Conservation (phyloP, 1,140 invertebrate genomes). For the Drosophila obscura region DNA sequence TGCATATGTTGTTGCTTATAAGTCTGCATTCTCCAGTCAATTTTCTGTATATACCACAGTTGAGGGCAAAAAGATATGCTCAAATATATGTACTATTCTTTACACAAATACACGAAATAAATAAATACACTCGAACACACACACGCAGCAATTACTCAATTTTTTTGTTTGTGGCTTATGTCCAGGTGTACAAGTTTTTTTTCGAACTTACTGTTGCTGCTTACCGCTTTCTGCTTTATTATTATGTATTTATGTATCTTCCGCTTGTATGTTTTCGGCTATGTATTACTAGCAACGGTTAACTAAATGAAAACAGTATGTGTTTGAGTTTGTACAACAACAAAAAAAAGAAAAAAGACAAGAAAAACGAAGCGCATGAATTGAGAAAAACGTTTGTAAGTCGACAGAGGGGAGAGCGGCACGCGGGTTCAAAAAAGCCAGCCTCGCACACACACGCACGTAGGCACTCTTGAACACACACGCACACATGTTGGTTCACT, state of each 20-base stretch:
- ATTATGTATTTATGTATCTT: neutral
- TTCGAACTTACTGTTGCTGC: slow-evolving; percentile 28
- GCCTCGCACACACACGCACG: slow-evolving; percentile 23
- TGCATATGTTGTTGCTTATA: slow-evolving; percentile 43
- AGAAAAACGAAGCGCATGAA: slow-evolving; percentile 34
- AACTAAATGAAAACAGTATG: slow-evolving; percentile 12
- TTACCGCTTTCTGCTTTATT: slow-evolving; percentile 27
- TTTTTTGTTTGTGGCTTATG: slow-evolving; percentile 2
- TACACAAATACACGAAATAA: neutral
- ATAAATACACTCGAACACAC: slow-evolving; percentile 16
- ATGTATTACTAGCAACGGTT: slow-evolving; percentile 38
- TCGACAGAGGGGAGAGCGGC: slow-evolving; percentile 7
- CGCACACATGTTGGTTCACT: slow-evolving; percentile 35
- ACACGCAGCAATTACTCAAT: slow-evolving; percentile 5
- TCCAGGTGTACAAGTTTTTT: neutral
- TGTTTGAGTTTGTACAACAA: neutral
- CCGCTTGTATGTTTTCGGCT: slow-evolving; percentile 22
- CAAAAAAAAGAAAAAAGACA: slow-evolving; percentile 35
- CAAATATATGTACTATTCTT: too few species aligned
- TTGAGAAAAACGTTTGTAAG: slow-evolving; percentile 6
- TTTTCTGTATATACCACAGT: too few species aligned
- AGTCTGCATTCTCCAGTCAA: slow-evolving; percentile 27
- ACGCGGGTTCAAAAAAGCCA: slow-evolving; percentile 25
- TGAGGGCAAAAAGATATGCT: too few species aligned
- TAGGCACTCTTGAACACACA: slow-evolving; percentile 25